phyloP scores from a whole-genome alignment of 92 coral and sea anemone species.

The Siderastrea siderea region DNA sequence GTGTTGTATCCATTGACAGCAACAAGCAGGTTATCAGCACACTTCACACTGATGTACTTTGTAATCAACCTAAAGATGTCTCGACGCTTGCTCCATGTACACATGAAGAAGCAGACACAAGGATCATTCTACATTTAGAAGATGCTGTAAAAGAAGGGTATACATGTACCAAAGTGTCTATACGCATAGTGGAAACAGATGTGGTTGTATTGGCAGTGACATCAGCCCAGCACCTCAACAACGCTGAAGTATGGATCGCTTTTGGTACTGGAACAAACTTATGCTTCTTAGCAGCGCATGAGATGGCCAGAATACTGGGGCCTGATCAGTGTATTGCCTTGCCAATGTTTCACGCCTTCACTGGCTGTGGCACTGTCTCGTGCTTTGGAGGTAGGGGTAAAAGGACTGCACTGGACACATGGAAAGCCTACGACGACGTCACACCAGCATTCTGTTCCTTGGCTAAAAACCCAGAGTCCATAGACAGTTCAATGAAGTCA shows the following conservation, averaged over 20 bases:
- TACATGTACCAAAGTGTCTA: conserved; percentile 29
- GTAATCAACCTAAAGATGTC: conserved; percentile 19
- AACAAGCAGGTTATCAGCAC: too few species aligned
- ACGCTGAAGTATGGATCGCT: conserved; percentile 63
- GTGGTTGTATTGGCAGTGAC: conserved; percentile 66
- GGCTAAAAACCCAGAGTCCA: conserved; percentile 21
- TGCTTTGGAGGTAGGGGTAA: conserved; percentile 61
- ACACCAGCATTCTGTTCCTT: conserved; percentile 38
- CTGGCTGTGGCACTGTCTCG: conserved; percentile 65
- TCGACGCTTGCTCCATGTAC: conserved; percentile 65
- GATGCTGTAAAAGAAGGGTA: conserved; percentile 61
- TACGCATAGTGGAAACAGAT: conserved; percentile 69
- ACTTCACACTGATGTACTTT: too few species aligned
- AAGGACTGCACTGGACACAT: conserved; percentile 42
- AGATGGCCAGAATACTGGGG: conserved; percentile 42
- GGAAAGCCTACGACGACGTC: conserved; percentile 37
- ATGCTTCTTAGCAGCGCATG: conserved; percentile 58
- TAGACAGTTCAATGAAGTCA: conserved; percentile 7
- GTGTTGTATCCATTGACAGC: too few species aligned
- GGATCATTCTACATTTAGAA: conserved; percentile 60
- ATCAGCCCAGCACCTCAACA: conserved; percentile 38
- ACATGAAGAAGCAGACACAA: conserved; percentile 73
- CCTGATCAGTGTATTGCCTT: conserved; percentile 44
- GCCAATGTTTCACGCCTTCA: conserved; percentile 56
- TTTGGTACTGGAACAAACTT: conserved; percentile 63